Evolutionary conservation across 2,797 vertebrate genomes (phyloP), one percentile per base, ranked within the genome.

Genomic region (Enteromius argenteus): DNA sequence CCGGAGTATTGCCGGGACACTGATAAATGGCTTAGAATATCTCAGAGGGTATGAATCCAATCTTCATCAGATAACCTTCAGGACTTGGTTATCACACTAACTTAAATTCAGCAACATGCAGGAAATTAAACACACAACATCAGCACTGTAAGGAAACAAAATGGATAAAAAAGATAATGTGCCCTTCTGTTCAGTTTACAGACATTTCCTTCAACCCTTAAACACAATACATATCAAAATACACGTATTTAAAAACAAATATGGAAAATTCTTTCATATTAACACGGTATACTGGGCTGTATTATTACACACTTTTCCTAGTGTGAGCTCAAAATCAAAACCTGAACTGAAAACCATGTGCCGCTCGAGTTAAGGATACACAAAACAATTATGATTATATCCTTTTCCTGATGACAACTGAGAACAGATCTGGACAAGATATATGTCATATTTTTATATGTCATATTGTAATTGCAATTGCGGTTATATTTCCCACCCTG

Each of bases 31-130:
- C 32, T 42, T 75, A 1, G 64, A 83, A 76, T 67, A 75, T 67
- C 44, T 30, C 60, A 53, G 60, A 13, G 32, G 15, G 23, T 66
- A 21, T 11, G n/a, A 76, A 67, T 83, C 32, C 6, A 66, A 56
- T 83, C n/a, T 76, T 73, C 42, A 81, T 81, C 80, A 73, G 69
- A 81, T 64, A 81, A 81, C 68, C 80, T 75, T 83, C 46, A 76
- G 60, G 60, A 76, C 44, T 46, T 42, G 51, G 51, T 30, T 60
- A 58, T 60, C 79, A 71, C 67, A 72, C 49, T 72, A 27, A 15
- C 11, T 81, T 44, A 72, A 71, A 56, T 80, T 42, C 37, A 60
- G 51, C 37, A 81, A 60, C 51, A 60, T 62, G 80, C 27, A 64
- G 69, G 27, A 37, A 35, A 73, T 73, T 30, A 46, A 62, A 81